Evolutionary conservation across 2,888 invertebrate species (phyloP).

Genomic region (Pachycephus smyrnensis): DNA sequence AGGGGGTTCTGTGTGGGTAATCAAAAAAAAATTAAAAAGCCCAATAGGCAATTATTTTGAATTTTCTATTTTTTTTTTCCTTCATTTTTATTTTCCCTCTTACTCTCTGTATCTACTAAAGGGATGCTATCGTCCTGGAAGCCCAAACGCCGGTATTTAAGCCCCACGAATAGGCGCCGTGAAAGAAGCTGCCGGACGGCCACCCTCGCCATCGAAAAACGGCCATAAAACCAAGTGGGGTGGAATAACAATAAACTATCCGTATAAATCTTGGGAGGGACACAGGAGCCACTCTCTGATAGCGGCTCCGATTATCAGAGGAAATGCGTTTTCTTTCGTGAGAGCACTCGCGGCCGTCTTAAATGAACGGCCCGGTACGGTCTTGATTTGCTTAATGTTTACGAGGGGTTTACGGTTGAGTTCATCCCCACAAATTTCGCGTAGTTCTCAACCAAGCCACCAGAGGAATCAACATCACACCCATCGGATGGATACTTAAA

Average conservation of each 20-base stretch:
- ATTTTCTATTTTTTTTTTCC: not conserved
- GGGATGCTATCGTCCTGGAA: not conserved
- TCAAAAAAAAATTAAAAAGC: too few species aligned
- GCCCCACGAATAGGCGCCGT: slow-evolving; percentile 35
- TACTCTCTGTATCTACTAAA: too few species aligned
- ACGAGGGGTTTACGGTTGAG: slow-evolving; percentile 1
- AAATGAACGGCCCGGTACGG: slow-evolving; percentile 16
- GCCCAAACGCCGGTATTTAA: slow-evolving; percentile 35
- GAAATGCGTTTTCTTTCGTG: slow-evolving; percentile 57
- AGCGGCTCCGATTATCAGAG: slow-evolving; percentile 59
- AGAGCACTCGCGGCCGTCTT: slow-evolving; percentile 19
- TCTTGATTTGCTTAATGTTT: slow-evolving; percentile 23
- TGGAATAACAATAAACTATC: slow-evolving; percentile 63
- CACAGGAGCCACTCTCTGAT: slow-evolving; percentile 48
- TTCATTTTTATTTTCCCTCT: not conserved
- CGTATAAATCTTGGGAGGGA: slow-evolving; percentile 58
- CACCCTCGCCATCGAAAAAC: slow-evolving; percentile 36
- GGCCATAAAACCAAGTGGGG: slow-evolving; percentile 61
- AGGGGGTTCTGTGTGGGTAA: too few species aligned
- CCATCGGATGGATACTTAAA: too few species aligned
- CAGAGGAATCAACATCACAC: too few species aligned
- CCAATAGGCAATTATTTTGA: too few species aligned
- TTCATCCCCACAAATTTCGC: not conserved
- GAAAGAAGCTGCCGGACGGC: slow-evolving; percentile 44
- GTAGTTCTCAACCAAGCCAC: not conserved